phyloP scores from a whole-genome alignment of 2,888 invertebrate genomes.

The Pandemis corylana region DNA sequence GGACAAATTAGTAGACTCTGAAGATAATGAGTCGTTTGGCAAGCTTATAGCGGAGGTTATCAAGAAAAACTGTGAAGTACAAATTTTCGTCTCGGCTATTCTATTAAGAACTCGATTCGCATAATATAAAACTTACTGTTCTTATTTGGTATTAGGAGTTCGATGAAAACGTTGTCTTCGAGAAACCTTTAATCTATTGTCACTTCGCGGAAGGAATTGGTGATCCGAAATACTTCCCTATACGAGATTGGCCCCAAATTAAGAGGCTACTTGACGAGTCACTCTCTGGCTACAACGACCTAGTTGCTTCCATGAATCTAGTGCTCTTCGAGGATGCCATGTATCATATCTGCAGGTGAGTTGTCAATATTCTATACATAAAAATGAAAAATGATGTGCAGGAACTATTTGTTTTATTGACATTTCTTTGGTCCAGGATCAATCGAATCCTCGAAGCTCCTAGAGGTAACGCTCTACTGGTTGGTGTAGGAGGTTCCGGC shows the following conservation, averaged over 20 bases:
- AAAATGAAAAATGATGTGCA: not conserved
- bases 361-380: not conserved
- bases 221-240: slow-evolving; percentile 95
- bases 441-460: slow-evolving; percentile 97
- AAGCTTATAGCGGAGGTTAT: slow-evolving; percentile 91
- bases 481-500: slow-evolving; percentile 98
- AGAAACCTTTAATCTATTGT: slow-evolving; percentile 93
- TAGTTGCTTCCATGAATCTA: slow-evolving; percentile 95
- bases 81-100: slow-evolving; percentile 11
- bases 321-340: slow-evolving; percentile 99
- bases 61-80: slow-evolving; percentile 90
- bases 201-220: slow-evolving; percentile 97
- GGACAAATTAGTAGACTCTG: slow-evolving; percentile 93
- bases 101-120: not conserved
- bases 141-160: slow-evolving; percentile 78
- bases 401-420: not conserved
- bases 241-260: slow-evolving; percentile 89
- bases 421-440: slow-evolving; percentile 82
- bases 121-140: not conserved
- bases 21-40: slow-evolving; percentile 89
- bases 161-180: slow-evolving; percentile 89
- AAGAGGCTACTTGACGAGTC: slow-evolving; percentile 92
- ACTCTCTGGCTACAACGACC: slow-evolving; percentile 93
- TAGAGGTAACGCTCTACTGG: slow-evolving; percentile 95
- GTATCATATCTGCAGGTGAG: slow-evolving; percentile 93